Percentiles rank a stretch among this genome's conserved stretches.
These are phyloP conservation scores for Speoplatyrhinus poulsoni DNA, from an alignment of 2,113 vertebrate genomes.

Conservation along the genomic window DNA sequence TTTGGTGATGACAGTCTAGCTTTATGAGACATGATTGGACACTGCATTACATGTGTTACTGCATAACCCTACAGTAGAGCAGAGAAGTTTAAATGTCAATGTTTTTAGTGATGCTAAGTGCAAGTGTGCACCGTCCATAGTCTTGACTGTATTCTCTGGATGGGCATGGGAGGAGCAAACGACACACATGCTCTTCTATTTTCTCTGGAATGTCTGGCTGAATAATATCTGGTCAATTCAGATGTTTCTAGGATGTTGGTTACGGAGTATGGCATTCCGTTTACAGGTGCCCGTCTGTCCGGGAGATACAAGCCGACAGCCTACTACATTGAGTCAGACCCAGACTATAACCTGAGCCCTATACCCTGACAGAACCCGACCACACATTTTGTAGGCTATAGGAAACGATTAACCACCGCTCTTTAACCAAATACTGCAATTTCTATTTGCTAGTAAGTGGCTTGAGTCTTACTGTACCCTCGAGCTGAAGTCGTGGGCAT, in stretches of 20 bases:
- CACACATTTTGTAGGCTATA: conserved; percentile 2
- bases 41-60: too few species aligned
- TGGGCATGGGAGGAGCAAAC: conserved; percentile 51
- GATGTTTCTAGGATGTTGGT: conserved; percentile 41
- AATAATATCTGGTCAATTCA: conserved; percentile 57
- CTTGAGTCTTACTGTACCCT: conserved; percentile 28
- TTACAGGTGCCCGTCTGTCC: conserved; percentile 32
- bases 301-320: not conserved
- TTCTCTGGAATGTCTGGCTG: conserved; percentile 67
- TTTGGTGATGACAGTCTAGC: too few species aligned
- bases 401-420: conserved; percentile 40
- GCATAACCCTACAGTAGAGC: too few species aligned
- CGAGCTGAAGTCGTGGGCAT: conserved; percentile 17
- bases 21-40: too few species aligned
- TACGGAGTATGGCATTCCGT: conserved; percentile 35
- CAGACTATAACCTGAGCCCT: not conserved
- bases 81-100: too few species aligned
- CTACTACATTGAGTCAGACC: not conserved
- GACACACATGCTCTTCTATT: conserved; percentile 39
- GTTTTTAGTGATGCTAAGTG: too few species aligned
- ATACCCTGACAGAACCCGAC: not conserved
- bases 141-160: conserved; percentile 34
- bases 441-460: conserved; percentile 36
- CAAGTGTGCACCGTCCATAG: too few species aligned
- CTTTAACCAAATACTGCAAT: conserved; percentile 18